Percentiles rank a stretch among this genome's conserved stretches.
phyloP scores from a whole-genome alignment of 2,113 vertebrate species.

The Vidua chalybeata region DNA sequence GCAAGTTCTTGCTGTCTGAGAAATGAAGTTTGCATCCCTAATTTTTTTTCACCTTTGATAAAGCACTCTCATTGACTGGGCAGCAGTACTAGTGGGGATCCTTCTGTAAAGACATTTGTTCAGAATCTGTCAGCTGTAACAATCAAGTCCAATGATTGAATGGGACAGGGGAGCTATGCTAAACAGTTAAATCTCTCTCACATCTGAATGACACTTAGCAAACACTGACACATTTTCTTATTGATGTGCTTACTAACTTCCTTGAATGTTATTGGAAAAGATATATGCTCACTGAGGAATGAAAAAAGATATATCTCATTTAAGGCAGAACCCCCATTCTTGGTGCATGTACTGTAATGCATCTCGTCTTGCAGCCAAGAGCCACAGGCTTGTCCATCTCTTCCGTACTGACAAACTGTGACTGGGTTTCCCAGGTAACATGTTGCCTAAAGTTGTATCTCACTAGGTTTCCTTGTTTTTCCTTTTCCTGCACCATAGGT shows the following conservation, averaged over 20 bases:
- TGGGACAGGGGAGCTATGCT: neutral
- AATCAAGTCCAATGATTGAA: neutral
- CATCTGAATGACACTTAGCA: neutral
- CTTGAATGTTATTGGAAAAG: conserved; percentile 17
- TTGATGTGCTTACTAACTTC: conserved; percentile 19
- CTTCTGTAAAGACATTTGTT: conserved; percentile 9
- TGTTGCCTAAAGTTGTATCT: neutral
- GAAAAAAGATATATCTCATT: neutral
- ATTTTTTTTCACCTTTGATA: neutral
- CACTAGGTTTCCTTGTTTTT: neutral
- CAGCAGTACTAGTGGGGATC: neutral
- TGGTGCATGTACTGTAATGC: neutral
- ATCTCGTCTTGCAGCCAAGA: neutral
- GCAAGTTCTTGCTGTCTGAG: neutral
- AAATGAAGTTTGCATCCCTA: neutral
- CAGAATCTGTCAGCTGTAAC: conserved; percentile 11
- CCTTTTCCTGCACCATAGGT: neutral
- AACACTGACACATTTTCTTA: neutral
- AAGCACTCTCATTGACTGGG: neutral
- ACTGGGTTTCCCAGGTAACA: neutral
- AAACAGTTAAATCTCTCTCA: conserved; percentile 17
- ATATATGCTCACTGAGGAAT: neutral
- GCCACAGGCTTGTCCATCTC: neutral
- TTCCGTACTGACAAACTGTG: neutral
- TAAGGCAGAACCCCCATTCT: neutral